Percentiles rank a stretch among this genome's conserved stretches.
Evolutionary conservation across 2,888 invertebrate species (phyloP).

Genomic region (Temnothorax rugatulus): DNA sequence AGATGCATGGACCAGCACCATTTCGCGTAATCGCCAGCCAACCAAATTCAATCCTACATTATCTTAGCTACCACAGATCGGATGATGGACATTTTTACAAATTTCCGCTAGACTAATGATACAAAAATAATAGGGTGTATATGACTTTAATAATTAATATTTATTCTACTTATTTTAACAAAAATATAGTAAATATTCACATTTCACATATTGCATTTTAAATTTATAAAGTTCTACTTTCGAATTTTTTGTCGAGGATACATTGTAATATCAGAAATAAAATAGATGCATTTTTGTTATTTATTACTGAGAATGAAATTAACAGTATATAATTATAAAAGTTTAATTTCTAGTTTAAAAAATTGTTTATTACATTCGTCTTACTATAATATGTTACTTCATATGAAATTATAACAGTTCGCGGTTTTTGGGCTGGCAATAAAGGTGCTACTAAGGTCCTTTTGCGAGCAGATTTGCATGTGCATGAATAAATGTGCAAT

Average conservation of each 20-base stretch:
- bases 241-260: not conserved
- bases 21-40: not conserved
- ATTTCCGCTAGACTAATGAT: not conserved
- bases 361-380: not conserved
- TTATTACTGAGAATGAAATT: not conserved
- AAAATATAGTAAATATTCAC: not conserved
- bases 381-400: not conserved
- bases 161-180: not conserved
- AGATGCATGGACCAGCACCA: slow-evolving; percentile 25
- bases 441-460: slow-evolving; percentile 28
- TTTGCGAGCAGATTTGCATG: slow-evolving; percentile 77
- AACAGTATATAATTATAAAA: not conserved
- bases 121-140: not conserved
- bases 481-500: slow-evolving; percentile 75
- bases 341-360: not conserved
- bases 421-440: not conserved
- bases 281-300: not conserved
- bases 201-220: not conserved
- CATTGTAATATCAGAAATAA: not conserved
- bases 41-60: not conserved
- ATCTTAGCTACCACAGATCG: not conserved
- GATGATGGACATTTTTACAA: not conserved
- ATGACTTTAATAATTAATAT: not conserved
- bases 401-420: not conserved
- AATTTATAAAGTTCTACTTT: not conserved